Base-by-base conservation (phyloP, 2,888 invertebrate genomes). In the Rhamphomyia laevipes region DNA sequence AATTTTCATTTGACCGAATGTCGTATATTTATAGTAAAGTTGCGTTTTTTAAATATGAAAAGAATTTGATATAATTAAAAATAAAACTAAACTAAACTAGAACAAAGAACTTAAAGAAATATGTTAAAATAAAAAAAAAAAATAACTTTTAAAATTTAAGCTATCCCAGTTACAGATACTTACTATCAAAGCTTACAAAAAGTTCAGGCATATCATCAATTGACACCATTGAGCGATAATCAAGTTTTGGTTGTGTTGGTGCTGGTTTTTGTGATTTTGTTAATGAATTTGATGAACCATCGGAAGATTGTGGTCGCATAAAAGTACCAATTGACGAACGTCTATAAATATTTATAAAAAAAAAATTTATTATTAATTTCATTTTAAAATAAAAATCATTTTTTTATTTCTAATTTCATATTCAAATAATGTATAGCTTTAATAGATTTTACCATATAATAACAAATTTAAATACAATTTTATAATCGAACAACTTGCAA, bases 191-290 rank as follows among this genome's bases (percentile, higher is more conserved):
- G 45, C 92, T 89, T 58, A 88, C 87, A 75, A 95, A 94, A 58
- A 95, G 78, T 71, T 93, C 93, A 5, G 94, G 92, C 82, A 90
- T 91, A 68, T 95, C 95, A 62, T 91, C 91, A 56, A 91, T 86
- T 18, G 90, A 90, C 54, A 91, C 91, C 89, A 91, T 89, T 65
- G 89, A 90, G 64, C 89, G 82, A 69, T 91, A 91, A 72, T 91
- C 90, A 56, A 91, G 75, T 61, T 85, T 82, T 35, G 89, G 89
- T 61, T 83, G 82, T 46, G 87, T 88, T 46, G 87, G 88, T 52
- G 76, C 73, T 35, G 77, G 74, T 62, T 76, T 77, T 50, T 74
- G 70, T 49, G 73, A 65, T 57, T 70, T 68, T 43, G 64, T 65
- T 58, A 67, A 64, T 51, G 79, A 76, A 47, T 78, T 74, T 54